phyloP scores from a whole-genome alignment of 2,797 vertebrate genomes.

The Sebastes itinus region DNA sequence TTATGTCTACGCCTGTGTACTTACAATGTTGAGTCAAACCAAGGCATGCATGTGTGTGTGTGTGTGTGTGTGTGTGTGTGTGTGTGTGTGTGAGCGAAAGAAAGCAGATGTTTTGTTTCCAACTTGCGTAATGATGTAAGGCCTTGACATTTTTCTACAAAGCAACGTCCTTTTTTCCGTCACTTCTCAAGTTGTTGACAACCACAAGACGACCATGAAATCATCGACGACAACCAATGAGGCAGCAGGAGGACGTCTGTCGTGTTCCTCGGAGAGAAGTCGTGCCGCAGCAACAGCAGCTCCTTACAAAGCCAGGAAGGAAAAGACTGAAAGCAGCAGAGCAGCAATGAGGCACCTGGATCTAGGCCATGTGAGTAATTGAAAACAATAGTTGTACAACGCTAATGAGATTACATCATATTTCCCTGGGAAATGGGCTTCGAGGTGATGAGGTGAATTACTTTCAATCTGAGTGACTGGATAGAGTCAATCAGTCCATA shows the following conservation, averaged over 20 bases:
- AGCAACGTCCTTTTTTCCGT: neutral
- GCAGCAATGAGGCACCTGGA: slow-evolving; percentile 44
- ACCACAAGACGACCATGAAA: slow-evolving; percentile 30
- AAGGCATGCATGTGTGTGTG: too few species aligned
- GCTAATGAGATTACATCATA: slow-evolving; percentile 36
- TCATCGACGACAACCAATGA: slow-evolving; percentile 17
- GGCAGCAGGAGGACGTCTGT: neutral
- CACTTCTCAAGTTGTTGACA: neutral
- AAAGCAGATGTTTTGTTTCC: neutral
- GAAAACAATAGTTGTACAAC: slow-evolving; percentile 53
- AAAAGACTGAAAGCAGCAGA: slow-evolving; percentile 47
- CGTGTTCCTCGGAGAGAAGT: slow-evolving; percentile 33
- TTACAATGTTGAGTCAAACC: neutral
- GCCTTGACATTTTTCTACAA: slow-evolving; percentile 18
- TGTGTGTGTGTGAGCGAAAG: neutral
- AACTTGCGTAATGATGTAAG: slow-evolving; percentile 16
- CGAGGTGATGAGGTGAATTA: slow-evolving; percentile 23
- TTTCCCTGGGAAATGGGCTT: slow-evolving; percentile 27
- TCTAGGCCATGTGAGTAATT: neutral
- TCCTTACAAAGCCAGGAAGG: slow-evolving; percentile 77
- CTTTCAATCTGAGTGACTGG: neutral
- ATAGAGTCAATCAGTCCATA: neutral
- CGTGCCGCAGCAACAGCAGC: slow-evolving; percentile 32
- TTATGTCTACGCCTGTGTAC: neutral
- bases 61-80: neutral